phyloP scores from a whole-genome alignment of 1,140 invertebrate genomes.

The Diabrotica virgifera region DNA sequence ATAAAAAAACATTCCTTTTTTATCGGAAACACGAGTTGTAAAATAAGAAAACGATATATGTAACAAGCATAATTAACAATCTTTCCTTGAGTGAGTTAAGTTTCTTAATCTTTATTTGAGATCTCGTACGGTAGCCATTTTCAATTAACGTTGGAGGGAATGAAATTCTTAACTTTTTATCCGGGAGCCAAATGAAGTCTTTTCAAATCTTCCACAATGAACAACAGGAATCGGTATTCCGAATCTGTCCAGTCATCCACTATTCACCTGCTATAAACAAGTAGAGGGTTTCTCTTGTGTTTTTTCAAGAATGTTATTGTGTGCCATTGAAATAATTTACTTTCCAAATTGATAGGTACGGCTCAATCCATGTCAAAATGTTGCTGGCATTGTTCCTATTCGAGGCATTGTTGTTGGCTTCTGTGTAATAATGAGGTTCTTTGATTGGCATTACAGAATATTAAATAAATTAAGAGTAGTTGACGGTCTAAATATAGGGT shows the following conservation, averaged over 20 bases:
- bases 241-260: slow-evolving; percentile 37
- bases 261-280: slow-evolving; percentile 41
- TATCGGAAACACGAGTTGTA: too few relatives aligned
- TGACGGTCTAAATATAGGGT: slow-evolving; percentile 1
- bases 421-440: slow-evolving; percentile 31
- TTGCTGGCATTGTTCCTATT: slow-evolving; percentile 31
- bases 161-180: slow-evolving; percentile 41
- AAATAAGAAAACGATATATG: too few relatives aligned
- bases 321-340: slow-evolving; percentile 40
- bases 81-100: neutral
- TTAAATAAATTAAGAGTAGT: slow-evolving; percentile 30
- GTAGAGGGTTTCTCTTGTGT: slow-evolving; percentile 22
- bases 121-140: slow-evolving; percentile 37
- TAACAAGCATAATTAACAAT: too few relatives aligned
- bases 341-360: slow-evolving; percentile 42
- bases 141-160: slow-evolving; percentile 39
- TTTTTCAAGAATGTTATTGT: slow-evolving; percentile 39
- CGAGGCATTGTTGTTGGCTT: slow-evolving; percentile 22
- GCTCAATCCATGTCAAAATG: slow-evolving; percentile 40
- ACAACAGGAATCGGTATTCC: slow-evolving; percentile 29
- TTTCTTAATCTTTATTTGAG: slow-evolving; percentile 22
- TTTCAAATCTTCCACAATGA: slow-evolving; percentile 37
- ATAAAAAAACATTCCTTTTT: too few relatives aligned
- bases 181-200: slow-evolving; percentile 40
- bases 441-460: slow-evolving; percentile 29